phyloP scores from a whole-genome alignment of 2,113 vertebrate genomes.

The Lota lota region DNA sequence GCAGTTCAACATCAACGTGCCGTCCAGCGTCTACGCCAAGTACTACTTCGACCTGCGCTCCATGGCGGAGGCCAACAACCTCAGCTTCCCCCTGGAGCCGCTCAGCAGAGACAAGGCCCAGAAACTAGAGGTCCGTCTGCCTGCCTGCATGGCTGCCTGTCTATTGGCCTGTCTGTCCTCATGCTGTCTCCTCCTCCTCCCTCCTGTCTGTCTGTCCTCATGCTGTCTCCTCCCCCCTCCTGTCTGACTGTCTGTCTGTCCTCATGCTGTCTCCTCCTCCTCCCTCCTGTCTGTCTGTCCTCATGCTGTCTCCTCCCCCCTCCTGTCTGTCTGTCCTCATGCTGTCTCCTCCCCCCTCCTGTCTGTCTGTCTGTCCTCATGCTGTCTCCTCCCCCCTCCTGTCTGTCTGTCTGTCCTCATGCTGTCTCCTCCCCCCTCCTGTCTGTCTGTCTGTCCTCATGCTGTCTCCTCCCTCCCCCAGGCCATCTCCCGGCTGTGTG shows the following conservation, averaged over 20 bases:
- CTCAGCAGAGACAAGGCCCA: constrained; percentile 91
- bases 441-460: background rate
- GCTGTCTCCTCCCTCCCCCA: constrained; percentile 15
- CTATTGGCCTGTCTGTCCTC: background rate
- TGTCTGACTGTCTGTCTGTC: background rate
- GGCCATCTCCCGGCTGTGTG: constrained; percentile 63
- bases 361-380: background rate
- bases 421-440: background rate
- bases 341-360: background rate
- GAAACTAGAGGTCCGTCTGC: constrained; percentile 85
- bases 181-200: background rate
- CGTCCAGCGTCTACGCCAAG: constrained; percentile 97
- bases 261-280: background rate
- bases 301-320: background rate
- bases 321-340: constrained; percentile 12
- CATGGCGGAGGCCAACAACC: constrained; percentile 92
- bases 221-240: no score
- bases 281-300: constrained; percentile 53
- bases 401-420: constrained; percentile 55
- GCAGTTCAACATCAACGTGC: constrained; percentile 98
- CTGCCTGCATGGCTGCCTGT: background rate
- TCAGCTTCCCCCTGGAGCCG: constrained; percentile 92
- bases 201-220: constrained; percentile 55
- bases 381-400: background rate
- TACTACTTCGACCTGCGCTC: constrained; percentile 98